Evolutionary conservation across 2,888 invertebrate species (phyloP).

Genomic region (Eristalis intricaria): DNA sequence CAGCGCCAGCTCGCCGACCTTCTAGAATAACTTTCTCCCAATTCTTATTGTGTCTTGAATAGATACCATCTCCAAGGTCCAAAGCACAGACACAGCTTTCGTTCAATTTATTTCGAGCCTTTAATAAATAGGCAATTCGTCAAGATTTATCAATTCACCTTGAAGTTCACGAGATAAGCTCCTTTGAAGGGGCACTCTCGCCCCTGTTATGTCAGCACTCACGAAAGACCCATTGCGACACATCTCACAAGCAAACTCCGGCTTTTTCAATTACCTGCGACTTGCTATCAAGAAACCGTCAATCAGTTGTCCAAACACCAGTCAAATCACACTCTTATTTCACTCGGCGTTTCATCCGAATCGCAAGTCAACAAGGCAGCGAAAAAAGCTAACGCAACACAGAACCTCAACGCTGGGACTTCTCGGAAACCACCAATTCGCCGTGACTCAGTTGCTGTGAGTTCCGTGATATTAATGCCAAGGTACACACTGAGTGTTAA

Average conservation of each 20-base stretch:
- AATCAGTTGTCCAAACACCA: neutral
- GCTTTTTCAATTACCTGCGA: neutral
- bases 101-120: neutral
- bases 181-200: neutral
- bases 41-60: neutral
- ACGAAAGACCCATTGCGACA: neutral
- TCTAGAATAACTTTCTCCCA: neutral
- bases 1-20: neutral
- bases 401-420: neutral
- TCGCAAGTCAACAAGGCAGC: neutral
- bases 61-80: neutral
- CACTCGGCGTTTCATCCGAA: neutral
- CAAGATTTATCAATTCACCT: neutral
- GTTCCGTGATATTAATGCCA: constrained; percentile 58
- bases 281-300: neutral
- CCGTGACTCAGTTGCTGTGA: constrained; percentile 49
- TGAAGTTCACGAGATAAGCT: neutral
- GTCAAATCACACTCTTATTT: neutral
- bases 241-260: neutral
- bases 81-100: no score
- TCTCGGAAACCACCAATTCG: neutral
- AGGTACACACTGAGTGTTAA: constrained; percentile 27
- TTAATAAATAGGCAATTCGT: neutral
- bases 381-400: neutral
- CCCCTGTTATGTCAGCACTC: neutral